phyloP scores from a whole-genome alignment of 2,797 vertebrate genomes.

The Heteromormyrus szaboi region DNA sequence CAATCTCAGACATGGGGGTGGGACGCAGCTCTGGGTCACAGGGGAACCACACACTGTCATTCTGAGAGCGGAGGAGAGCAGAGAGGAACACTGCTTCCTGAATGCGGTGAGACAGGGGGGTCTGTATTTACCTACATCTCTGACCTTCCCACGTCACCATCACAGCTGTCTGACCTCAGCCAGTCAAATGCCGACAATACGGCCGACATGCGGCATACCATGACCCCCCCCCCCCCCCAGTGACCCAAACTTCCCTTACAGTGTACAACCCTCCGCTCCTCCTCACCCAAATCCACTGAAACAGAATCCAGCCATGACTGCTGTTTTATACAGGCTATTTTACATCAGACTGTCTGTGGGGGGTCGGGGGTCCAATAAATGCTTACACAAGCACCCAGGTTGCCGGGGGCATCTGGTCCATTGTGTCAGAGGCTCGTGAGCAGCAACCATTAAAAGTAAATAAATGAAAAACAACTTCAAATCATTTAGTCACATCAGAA shows the following conservation, averaged over 20 bases:
- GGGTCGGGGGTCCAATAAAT: not conserved
- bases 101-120: conserved; percentile 37
- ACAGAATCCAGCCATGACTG: not conserved
- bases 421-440: not conserved
- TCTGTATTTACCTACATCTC: conserved; percentile 24
- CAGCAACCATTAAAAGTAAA: not conserved
- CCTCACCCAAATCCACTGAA: not conserved
- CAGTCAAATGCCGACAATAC: not conserved
- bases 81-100: conserved; percentile 56
- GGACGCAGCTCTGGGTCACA: conserved; percentile 45
- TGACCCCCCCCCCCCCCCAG: not conserved
- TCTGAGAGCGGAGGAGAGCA: conserved; percentile 57
- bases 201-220: not conserved
- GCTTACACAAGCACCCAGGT: not conserved
- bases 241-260: not conserved
- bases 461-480: not conserved
- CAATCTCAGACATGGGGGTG: conserved; percentile 54
- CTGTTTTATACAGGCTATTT: not conserved
- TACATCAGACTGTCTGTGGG: not conserved
- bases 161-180: conserved; percentile 11
- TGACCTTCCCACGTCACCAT: conserved; percentile 25
- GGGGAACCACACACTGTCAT: conserved; percentile 69
- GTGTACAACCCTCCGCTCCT: not conserved
- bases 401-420: not conserved
- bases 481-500: not conserved